Evolutionary conservation across 2,113 vertebrate genomes (phyloP), one percentile per base, ranked within the genome.

Genomic region (Pipa parva): DNA sequence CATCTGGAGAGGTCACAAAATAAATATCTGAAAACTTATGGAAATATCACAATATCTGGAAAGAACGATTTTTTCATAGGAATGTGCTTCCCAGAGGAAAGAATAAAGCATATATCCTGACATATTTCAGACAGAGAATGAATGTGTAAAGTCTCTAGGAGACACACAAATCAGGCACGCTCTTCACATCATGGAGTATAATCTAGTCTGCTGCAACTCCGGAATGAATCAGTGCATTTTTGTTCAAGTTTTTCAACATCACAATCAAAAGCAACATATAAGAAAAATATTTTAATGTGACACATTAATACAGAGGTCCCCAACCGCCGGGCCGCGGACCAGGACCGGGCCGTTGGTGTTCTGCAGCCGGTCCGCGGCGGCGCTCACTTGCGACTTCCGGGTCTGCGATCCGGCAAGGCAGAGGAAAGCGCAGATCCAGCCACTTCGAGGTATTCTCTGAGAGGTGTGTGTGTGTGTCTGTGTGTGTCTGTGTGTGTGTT

Each of bases 251-350:
- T 31, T 9, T 74, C 75, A 74, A 77, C 74, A 73, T 62, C 81
- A 78, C 74, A 74, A 83, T 67, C 71, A 75, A 80, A 87, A 85
- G 73, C 83, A 77, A 71, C 73, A 60, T 57, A 71, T 61, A 51
- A 72, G 78, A 74, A 78, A 83, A 78, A 79, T 77, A 81, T 78
- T 80, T 76, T 80, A 72, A 77, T 74, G 73, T 83, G 78, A 85
- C 81, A 84, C 72, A 60, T 73, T 79, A 81, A 83, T 78, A 75
- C 61, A 80, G 72, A n/a, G n/a, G n/a, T n/a, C n/a, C n/a, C n/a
- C n/a, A n/a, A n/a, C n/a, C 72, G 28, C 79, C 79, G 78, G 76
- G 78, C 72, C 66, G 74, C 81, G 85, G 85, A 85, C 79, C 85
- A n/a, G n/a, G n/a, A n/a, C n/a, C n/a, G n/a, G n/a, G n/a, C n/a